Evolutionary conservation across 2,888 invertebrate genomes (phyloP).

Genomic region (Phyllotreta cruciferae): DNA sequence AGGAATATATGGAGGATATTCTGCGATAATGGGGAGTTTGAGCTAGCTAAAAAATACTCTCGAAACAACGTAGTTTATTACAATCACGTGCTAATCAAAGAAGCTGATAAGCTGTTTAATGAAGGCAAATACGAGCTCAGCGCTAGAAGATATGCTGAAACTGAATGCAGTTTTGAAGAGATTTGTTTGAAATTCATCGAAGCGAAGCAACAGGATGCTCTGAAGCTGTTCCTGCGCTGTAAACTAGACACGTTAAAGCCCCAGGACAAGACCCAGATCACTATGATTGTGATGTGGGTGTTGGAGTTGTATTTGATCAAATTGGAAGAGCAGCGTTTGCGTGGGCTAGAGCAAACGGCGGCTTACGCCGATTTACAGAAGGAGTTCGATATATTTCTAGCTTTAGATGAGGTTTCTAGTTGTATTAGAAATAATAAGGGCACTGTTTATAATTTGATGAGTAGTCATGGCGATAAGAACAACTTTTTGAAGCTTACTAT

Average conservation of each 20-base stretch:
- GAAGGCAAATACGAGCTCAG: conserved; percentile 81
- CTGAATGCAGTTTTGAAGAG: conserved; percentile 92
- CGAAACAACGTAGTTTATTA: conserved; percentile 80
- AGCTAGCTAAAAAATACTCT: conserved; percentile 85
- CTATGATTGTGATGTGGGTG: conserved; percentile 94
- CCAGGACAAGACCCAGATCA: conserved; percentile 85
- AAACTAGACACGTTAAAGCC: conserved; percentile 77
- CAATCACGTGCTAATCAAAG: conserved; percentile 84
- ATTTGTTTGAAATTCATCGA: conserved; percentile 91
- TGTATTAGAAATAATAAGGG: conserved; percentile 83
- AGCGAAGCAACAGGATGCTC: conserved; percentile 77
- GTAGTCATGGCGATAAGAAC: conserved; percentile 92
- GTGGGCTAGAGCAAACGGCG: conserved; percentile 54
- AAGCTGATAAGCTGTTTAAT: conserved; percentile 85
- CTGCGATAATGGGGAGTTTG: conserved; percentile 83
- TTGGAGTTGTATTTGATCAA: conserved; percentile 91
- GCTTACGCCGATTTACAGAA: conserved; percentile 70
- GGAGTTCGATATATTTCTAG: conserved; percentile 80
- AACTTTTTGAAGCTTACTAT: conserved; percentile 88
- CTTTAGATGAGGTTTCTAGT: conserved; percentile 74
- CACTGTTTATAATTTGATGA: conserved; percentile 88
- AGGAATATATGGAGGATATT: conserved; percentile 90
- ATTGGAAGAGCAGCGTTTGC: conserved; percentile 75
- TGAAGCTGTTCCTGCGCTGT: conserved; percentile 78
- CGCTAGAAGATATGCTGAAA: conserved; percentile 88